Percentiles rank a stretch among this genome's conserved stretches.
These are phyloP conservation scores for Oceanodroma leucorhoa DNA, from an alignment of 2,797 vertebrate genomes.

Conservation along the genomic window DNA sequence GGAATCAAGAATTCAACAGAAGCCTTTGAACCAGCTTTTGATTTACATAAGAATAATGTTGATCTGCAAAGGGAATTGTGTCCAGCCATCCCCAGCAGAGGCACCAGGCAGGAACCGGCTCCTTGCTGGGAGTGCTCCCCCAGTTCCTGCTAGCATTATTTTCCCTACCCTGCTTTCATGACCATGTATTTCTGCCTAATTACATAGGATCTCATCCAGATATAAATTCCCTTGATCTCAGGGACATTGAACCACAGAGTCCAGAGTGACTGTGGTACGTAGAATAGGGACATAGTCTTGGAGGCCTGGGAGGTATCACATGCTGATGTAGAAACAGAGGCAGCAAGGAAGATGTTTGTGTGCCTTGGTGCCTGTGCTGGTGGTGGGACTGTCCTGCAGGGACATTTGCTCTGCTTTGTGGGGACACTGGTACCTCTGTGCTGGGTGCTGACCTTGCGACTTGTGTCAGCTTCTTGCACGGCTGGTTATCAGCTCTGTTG, in stretches of 20 bases:
- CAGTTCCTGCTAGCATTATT: background rate
- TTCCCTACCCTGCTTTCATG: background rate
- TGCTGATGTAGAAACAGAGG: background rate
- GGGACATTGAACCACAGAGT: background rate
- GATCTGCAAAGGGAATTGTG: conserved; percentile 29
- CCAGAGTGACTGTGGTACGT: background rate
- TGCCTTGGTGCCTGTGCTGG: fast-evolving
- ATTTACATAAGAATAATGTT: conserved; percentile 50
- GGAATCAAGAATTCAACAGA: conserved; percentile 52
- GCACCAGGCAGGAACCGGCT: background rate
- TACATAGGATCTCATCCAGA: background rate
- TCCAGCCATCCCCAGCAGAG: background rate
- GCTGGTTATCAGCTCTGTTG: background rate
- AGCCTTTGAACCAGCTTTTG: conserved; percentile 43
- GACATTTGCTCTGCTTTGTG: background rate
- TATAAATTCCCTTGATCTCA: background rate
- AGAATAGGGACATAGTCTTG: fast-evolving
- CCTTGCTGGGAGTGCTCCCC: background rate
- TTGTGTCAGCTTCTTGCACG: background rate
- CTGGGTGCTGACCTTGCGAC: background rate
- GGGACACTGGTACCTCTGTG: background rate
- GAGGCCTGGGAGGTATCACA: background rate
- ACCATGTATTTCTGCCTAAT: background rate
- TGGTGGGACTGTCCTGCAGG: background rate
- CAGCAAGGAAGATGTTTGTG: background rate